These are phyloP conservation scores for Candidula unifasciata DNA, from an alignment of 2,888 invertebrate species.

Conservation along the genomic window DNA sequence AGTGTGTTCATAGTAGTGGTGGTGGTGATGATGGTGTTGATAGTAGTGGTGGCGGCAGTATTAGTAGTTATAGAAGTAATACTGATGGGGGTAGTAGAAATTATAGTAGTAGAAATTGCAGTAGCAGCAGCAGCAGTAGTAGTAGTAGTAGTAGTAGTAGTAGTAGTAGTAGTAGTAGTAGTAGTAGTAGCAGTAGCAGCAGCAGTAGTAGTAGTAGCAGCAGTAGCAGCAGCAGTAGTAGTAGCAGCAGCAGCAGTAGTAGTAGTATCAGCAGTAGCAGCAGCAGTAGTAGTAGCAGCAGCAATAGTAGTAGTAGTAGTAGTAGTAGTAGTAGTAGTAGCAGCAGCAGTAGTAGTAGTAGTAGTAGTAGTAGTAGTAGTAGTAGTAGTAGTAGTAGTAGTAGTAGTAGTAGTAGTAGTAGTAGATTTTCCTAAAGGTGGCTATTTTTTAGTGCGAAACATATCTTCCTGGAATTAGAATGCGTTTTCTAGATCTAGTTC, in stretches of 20 bases:
- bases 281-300: constrained; percentile 7
- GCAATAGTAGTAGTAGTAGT: background rate
- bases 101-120: background rate
- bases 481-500: too few relatives aligned
- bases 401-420: background rate
- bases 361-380: background rate
- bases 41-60: constrained; percentile 46
- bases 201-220: constrained; percentile 33
- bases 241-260: constrained; percentile 28
- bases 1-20: constrained; percentile 41
- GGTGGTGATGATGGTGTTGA: constrained; percentile 36
- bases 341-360: constrained; percentile 2
- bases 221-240: constrained; percentile 36
- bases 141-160: constrained; percentile 47
- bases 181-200: constrained; percentile 37
- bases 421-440: too few relatives aligned
- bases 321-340: constrained; percentile 18
- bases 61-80: constrained; percentile 46
- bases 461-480: too few relatives aligned
- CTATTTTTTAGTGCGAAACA: too few relatives aligned
- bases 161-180: constrained; percentile 50
- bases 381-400: constrained; percentile 24
- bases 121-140: constrained; percentile 39
- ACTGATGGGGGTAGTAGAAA: constrained; percentile 32
- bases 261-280: constrained; percentile 32